Conservation (phyloP, 2,888 invertebrate species). For the Taenaris catops region DNA sequence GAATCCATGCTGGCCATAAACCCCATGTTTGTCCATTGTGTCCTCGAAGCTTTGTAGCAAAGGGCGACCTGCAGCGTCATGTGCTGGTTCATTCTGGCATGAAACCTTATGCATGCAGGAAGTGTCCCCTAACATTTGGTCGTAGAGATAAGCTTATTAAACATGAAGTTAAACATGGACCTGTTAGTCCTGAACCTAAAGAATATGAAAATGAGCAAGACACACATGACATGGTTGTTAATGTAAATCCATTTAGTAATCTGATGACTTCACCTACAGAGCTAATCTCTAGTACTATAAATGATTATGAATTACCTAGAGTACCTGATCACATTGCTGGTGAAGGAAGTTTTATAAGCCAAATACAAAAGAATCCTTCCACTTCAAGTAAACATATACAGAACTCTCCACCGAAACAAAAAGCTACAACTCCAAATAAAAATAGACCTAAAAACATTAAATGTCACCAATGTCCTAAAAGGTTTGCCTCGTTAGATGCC, state of each 20-base stretch:
- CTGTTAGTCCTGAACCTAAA: constrained; percentile 45
- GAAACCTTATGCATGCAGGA: constrained; percentile 83
- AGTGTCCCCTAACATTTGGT: constrained; percentile 83
- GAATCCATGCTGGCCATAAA: constrained; percentile 85
- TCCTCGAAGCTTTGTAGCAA: constrained; percentile 85
- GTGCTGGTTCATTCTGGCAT: constrained; percentile 83
- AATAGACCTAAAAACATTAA: constrained; percentile 72
- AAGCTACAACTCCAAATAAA: constrained; percentile 43
- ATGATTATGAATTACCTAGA: constrained; percentile 65
- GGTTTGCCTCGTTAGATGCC: constrained; percentile 70
- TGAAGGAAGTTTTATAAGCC: constrained; percentile 63
- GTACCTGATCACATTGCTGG: constrained; percentile 75
- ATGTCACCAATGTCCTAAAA: constrained; percentile 74
- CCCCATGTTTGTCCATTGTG: constrained; percentile 86
- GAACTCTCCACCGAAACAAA: constrained; percentile 52
- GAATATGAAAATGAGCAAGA: constrained; percentile 52
- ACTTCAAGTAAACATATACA: constrained; percentile 42
- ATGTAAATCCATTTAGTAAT: constrained; percentile 79
- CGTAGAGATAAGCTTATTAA: constrained; percentile 84
- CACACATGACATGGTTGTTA: constrained; percentile 79
- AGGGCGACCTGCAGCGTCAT: constrained; percentile 83
- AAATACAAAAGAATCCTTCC: constrained; percentile 51
- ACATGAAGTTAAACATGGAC: constrained; percentile 83
- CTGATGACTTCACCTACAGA: constrained; percentile 63
- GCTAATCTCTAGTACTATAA: constrained; percentile 40